Conservation (phyloP, 2,113 vertebrate genomes). For the Mus pahari region DNA sequence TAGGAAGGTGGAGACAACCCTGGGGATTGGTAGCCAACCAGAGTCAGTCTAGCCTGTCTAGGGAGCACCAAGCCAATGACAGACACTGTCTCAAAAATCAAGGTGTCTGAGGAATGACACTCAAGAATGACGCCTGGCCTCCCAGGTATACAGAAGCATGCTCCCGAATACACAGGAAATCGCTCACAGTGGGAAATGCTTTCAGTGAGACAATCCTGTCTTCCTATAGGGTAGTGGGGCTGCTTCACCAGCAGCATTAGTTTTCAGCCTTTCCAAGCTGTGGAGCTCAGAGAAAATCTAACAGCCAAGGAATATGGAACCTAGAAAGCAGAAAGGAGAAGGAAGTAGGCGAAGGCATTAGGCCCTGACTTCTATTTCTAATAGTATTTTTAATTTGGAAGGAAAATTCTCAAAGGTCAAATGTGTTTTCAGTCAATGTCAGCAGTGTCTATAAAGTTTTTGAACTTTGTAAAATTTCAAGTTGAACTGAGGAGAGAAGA, state of each 20-base stretch:
- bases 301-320: fast-evolving
- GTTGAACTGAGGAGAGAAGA: neutral
- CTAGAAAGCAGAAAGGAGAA: neutral
- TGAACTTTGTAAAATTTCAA: neutral
- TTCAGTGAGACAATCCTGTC: neutral
- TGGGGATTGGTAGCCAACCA: neutral
- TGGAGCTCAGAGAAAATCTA: neutral
- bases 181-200: neutral
- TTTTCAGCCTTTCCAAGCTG: neutral
- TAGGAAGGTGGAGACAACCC: neutral
- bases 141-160: neutral
- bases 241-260: neutral
- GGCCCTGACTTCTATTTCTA: neutral
- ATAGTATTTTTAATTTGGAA: neutral
- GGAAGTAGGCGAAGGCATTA: fast-evolving
- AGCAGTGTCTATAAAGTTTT: neutral
- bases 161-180: neutral
- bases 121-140: neutral
- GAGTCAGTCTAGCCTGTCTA: neutral
- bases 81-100: neutral
- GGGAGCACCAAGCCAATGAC: neutral
- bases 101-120: neutral
- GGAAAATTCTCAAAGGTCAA: neutral
- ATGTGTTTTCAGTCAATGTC: fast-evolving
- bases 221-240: neutral